Percentiles rank a stretch among this genome's conserved stretches.
Conservation (phyloP, 2,113 vertebrate species). For the Menura novaehollandiae region DNA sequence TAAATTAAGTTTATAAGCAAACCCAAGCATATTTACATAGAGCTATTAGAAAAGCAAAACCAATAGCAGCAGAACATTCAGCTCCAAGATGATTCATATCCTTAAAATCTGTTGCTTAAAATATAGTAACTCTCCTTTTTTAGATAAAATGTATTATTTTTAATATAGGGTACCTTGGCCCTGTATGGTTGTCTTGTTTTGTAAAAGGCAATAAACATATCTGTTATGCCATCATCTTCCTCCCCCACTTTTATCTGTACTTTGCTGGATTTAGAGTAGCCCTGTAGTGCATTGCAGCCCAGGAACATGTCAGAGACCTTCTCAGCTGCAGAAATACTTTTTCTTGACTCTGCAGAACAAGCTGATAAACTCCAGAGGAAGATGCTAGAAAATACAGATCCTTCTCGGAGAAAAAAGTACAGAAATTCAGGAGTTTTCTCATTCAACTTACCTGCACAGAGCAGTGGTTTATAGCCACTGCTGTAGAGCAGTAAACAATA, state of each 20-base stretch:
- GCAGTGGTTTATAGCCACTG: background rate
- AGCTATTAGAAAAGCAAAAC: background rate
- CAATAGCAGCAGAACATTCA: background rate
- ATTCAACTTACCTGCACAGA: background rate
- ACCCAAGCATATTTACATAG: background rate
- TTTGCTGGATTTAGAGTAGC: background rate
- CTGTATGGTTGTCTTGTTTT: background rate
- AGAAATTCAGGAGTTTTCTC: background rate
- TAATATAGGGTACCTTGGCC: background rate
- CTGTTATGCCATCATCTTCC: background rate
- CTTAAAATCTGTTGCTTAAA: background rate
- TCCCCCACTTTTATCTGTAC: background rate
- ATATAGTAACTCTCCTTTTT: background rate
- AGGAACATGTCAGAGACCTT: background rate
- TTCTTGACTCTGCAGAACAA: background rate
- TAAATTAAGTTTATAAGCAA: slow-evolving; percentile 13
- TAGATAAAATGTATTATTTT: background rate
- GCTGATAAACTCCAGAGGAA: background rate
- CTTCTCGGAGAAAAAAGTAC: background rate
- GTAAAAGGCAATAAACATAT: background rate
- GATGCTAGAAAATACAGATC: background rate
- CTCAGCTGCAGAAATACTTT: background rate
- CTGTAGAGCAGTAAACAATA: background rate
- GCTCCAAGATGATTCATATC: background rate
- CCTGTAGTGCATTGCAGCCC: background rate